Base-by-base conservation (phyloP, 2,888 invertebrate species). In the Eupelmus urozonus region DNA sequence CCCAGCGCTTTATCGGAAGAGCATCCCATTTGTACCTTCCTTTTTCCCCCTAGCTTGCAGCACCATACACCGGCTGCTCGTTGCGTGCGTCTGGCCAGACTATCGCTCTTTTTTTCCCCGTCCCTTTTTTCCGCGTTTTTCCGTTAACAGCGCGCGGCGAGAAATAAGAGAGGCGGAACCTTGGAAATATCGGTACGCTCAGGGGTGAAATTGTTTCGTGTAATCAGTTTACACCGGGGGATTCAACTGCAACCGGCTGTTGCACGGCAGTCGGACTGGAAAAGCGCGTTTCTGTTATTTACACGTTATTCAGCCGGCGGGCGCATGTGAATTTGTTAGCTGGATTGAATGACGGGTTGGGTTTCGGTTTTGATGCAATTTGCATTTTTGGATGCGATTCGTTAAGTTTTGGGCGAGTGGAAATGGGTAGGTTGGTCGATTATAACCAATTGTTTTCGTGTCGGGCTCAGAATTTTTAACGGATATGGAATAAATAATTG, bases 211-310 rank as follows among this genome's bases (percentile, higher is more conserved):
- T 78, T 69, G 73, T 73, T 78, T 74, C 27, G 62, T 40, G 25
- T 49, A 73, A 78, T 78, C 73, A 73, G 63, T 57, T 78, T 71
- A 60, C 53, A 45, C 72, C 55, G 11, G 40, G n/a, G 53, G n/a
- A 73, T 69, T 53, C 42, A 59, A 71, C 57, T 51, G 49, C 51
- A 18, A 45, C 45, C 27, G n/a, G n/a, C n/a, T n/a, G n/a, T n/a
- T n/a, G n/a, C n/a, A n/a, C n/a, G n/a, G n/a, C 34, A 34, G 29
- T 23, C 9, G n/a, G 11, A 18, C 45, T 34, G 34, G 29, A 29
- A 29, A 34, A 34, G 59, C 9, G 34, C 23, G 18, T 27, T 51
- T 53, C 20, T 40, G n/a, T 60, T 75, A 60, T 40, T 49, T 53
- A 4, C 20, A 49, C 49, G 49, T 49, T 49, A 2, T n/a, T 49